Conservation (phyloP, 2,797 vertebrate genomes). For the Gastrophryne carolinensis region DNA sequence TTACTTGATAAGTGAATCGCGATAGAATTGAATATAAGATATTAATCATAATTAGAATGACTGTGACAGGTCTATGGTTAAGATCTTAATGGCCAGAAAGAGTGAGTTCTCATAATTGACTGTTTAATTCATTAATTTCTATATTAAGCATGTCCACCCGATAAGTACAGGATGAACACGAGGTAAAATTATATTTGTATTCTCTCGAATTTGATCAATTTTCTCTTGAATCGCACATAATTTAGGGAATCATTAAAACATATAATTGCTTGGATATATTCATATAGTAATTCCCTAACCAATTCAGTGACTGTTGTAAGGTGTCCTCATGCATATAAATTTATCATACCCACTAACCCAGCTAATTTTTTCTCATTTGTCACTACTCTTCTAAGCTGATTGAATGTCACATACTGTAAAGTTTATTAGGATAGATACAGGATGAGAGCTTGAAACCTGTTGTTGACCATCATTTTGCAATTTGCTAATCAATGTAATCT, state of each 20-base stretch:
- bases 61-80: constrained; percentile 84
- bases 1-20: constrained; percentile 75
- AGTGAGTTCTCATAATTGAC: constrained; percentile 90
- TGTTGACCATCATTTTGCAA: constrained; percentile 71
- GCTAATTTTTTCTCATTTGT: constrained; percentile 71
- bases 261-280: constrained; percentile 84
- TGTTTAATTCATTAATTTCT: constrained; percentile 90
- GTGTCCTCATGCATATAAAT: constrained; percentile 79
- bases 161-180: constrained; percentile 79
- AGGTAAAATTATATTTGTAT: constrained; percentile 75
- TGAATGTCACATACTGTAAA: constrained; percentile 69
- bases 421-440: constrained; percentile 68
- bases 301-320: constrained; percentile 64
- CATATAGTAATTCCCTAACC: constrained; percentile 78
- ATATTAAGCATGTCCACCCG: constrained; percentile 72
- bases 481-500: constrained; percentile 72
- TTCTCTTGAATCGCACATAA: constrained; percentile 71
- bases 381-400: constrained; percentile 67
- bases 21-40: constrained; percentile 90
- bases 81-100: constrained; percentile 93
- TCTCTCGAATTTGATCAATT: constrained; percentile 72
- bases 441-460: constrained; percentile 65
- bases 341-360: constrained; percentile 69
- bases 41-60: constrained; percentile 97
- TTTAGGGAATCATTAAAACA: constrained; percentile 81